Evolutionary conservation across 1,140 invertebrate species (phyloP), one percentile per base, ranked within the genome.

Genomic region (Achroia grisella): DNA sequence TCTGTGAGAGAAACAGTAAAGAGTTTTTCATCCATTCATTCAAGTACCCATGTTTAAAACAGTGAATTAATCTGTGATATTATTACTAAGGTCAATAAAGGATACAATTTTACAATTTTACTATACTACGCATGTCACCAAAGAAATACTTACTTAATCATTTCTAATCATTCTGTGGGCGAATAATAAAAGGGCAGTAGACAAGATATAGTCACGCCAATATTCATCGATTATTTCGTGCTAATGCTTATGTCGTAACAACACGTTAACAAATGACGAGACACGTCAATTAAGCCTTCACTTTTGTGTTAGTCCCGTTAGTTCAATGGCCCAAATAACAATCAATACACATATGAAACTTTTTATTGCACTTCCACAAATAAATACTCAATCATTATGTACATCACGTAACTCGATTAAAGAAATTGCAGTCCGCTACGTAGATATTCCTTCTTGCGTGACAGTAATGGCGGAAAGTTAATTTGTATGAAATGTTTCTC

Each of bases 251-350:
- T 45, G 43, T 50, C 54, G 46, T 60, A 62, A 55, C 48, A 44
- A 56, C 62, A 71, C 64, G 62, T 65, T 62, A 62, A 56, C 44
- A 42, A 23, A 23, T 23, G 17, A 23, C 17, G 17, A 2, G 43
- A 49, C 39, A 50, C 39, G 44, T 17, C 14, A 37, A 14, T 37
- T 15, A 37, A 13, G 35, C 17, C 14, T n/a, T 10, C 10, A 35
- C 33, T 14, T 35, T 35, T 14, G 13, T 65, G 53, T 41, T 56
- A 49, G 48, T 50, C 61, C 70, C 62, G 67, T 71, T 77, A 75
- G 76, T 73, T 75, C 70, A 71, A 71, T 63, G 73, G 71, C 70
- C 71, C 44, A 73, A 68, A 75, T 72, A 65, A 58, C 47, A 45
- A 66, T 59, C 39, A 63, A 53, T 48, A 57, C 39, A 44, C 35